Percentiles rank a stretch among this genome's conserved stretches.
These are phyloP conservation scores for Saimiri boliviensis DNA, from an alignment of 2,113 vertebrate species.

Conservation along the genomic window DNA sequence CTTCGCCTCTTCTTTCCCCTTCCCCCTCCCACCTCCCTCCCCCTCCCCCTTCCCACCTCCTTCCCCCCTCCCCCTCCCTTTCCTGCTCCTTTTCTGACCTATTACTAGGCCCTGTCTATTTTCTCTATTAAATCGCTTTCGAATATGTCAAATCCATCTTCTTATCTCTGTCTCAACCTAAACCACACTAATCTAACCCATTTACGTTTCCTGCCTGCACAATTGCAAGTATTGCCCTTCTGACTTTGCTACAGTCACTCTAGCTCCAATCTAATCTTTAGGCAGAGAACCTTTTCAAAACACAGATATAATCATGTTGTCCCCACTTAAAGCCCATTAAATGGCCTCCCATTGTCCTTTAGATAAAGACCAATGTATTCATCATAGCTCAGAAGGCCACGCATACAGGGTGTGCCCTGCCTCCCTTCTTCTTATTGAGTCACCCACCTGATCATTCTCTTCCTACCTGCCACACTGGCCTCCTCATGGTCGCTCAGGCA, in stretches of 20 bases:
- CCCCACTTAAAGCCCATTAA: neutral
- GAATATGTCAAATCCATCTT: no score
- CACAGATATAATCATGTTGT: neutral
- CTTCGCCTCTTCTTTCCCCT: neutral
- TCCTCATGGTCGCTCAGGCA: neutral
- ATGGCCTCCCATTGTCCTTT: neutral
- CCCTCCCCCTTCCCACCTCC: no score
- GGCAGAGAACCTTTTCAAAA: neutral
- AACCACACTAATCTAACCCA: neutral
- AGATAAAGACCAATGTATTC: neutral
- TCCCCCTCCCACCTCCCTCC: neutral
- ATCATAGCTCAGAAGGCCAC: neutral
- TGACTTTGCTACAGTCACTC: neutral
- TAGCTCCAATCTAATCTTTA: neutral
- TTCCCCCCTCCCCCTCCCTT: fast-evolving
- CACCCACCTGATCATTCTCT: neutral
- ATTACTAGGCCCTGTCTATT: neutral
- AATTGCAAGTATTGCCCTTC: neutral
- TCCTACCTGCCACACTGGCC: neutral
- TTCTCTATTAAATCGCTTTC: no score
- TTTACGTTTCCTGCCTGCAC: neutral
- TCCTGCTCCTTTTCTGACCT: neutral
- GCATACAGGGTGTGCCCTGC: fast-evolving
- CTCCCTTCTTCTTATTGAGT: neutral
- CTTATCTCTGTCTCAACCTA: neutral